Conservation (phyloP, 2,797 vertebrate genomes). For the Acrossocheilus fasciatus region DNA sequence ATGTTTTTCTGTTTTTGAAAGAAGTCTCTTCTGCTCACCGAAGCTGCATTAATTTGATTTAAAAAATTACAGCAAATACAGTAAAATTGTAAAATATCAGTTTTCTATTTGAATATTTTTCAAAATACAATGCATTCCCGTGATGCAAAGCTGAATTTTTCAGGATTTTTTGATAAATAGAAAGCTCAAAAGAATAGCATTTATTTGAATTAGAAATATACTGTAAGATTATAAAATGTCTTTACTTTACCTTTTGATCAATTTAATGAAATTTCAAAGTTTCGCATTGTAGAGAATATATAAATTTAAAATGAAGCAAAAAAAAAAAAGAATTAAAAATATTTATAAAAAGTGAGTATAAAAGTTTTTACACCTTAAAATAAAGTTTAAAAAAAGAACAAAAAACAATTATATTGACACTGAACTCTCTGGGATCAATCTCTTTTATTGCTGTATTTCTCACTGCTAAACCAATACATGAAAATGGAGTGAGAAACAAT, state of each 20-base stretch:
- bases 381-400: neutral
- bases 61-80: too few relatives aligned
- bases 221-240: neutral
- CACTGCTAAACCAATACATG: neutral
- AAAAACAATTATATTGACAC: neutral
- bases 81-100: too few relatives aligned
- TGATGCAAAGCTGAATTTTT: neutral
- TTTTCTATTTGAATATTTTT: too few relatives aligned
- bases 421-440: neutral
- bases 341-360: too few relatives aligned
- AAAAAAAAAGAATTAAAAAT: neutral
- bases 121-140: too few relatives aligned
- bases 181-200: neutral
- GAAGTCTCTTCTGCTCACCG: too few relatives aligned
- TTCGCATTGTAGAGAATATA: too few relatives aligned
- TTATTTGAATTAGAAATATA: neutral
- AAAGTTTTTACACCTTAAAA: neutral
- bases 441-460: neutral
- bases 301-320: neutral
- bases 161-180: neutral
- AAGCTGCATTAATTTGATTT: too few relatives aligned
- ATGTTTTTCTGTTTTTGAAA: too few relatives aligned
- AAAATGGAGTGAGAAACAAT: constrained; percentile 34
- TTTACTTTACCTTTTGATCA: neutral
- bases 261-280: neutral